Base-by-base conservation (phyloP, 2,797 vertebrate genomes). In the Molossus alvarezi region DNA sequence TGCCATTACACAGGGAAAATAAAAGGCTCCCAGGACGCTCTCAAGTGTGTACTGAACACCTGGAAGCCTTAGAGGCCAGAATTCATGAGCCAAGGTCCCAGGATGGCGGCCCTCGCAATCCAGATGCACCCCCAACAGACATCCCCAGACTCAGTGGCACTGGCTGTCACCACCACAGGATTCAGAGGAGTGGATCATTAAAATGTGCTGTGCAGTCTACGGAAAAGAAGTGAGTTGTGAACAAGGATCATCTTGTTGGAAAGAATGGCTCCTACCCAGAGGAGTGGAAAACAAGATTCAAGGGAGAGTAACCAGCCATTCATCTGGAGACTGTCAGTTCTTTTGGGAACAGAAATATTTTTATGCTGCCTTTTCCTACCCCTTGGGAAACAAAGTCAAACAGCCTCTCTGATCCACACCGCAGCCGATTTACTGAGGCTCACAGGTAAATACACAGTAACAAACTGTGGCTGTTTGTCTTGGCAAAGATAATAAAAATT, bases 371-470 rank as follows among this genome's bases (percentile, higher is more conserved):
- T 95, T 86, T 73, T 81, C 12, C 67, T 17, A 93, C 62, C 80
- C 86, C 95, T 91, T 73, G 77, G 88, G 96, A 71, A 97, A 86
- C 64, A 53, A 29, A 95, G 97, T 94, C 93, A 23, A 96, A 97
- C 48, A 93, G 83, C 57, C 90, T 77, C 77, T 97, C 75, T 92
- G 73, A 93, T 71, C 97, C 95, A 89, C 11, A 84, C 45, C 83
- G 85, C 55, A 95, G 25, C 75, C 93, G 92, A 81, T 93, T 97
- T 90, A 85, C 79, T 64, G 21, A 93, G 92, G 96, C 96, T 96
- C 55, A 25, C 85, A 96, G 92, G 97, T 90, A 97, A 97, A 97
- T 69, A 94, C 15, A 73, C 73, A 93, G 91, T 97, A 97, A 62
- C 81, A 76, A 95, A 97, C 96, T 96, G 80, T 45, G 53, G 76